Evolutionary conservation across 2,113 vertebrate species (phyloP).

Genomic region (Pygoscelis antarcticus): DNA sequence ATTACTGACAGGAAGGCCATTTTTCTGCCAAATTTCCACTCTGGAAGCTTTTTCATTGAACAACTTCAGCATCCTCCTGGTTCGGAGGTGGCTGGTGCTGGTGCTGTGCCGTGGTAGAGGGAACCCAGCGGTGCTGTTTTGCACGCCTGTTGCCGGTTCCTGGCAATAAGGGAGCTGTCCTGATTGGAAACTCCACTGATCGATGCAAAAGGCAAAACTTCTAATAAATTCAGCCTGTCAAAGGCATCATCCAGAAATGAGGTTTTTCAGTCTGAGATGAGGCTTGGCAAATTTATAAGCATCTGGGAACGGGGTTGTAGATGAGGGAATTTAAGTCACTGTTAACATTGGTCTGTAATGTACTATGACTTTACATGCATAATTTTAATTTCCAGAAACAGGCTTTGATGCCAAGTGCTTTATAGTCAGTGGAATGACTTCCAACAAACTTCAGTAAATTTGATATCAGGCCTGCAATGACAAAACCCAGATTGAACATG

Average conservation of each 20-base stretch:
- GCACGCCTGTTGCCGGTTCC: fast-evolving
- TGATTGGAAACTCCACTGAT: neutral
- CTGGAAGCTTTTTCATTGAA: neutral
- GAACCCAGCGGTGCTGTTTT: neutral
- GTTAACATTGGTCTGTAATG: neutral
- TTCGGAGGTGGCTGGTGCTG: fast-evolving
- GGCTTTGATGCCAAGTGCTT: neutral
- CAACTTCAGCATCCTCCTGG: neutral
- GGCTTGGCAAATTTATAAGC: neutral
- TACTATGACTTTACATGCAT: neutral
- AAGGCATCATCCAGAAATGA: neutral
- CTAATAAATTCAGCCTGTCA: neutral
- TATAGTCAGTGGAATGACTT: neutral
- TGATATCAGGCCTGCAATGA: neutral
- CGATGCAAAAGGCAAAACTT: neutral
- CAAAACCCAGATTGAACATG: neutral
- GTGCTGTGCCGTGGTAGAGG: fast-evolving
- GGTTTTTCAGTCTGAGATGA: neutral
- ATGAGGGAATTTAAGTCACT: neutral
- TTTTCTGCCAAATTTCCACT: neutral
- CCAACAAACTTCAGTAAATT: neutral
- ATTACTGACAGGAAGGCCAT: neutral
- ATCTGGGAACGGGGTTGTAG: neutral
- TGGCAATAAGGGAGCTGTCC: fast-evolving
- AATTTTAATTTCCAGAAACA: neutral